Evolutionary conservation across 2,113 vertebrate species (phyloP), one percentile per base, ranked within the genome.

Genomic region (Mesitornis unicolor): DNA sequence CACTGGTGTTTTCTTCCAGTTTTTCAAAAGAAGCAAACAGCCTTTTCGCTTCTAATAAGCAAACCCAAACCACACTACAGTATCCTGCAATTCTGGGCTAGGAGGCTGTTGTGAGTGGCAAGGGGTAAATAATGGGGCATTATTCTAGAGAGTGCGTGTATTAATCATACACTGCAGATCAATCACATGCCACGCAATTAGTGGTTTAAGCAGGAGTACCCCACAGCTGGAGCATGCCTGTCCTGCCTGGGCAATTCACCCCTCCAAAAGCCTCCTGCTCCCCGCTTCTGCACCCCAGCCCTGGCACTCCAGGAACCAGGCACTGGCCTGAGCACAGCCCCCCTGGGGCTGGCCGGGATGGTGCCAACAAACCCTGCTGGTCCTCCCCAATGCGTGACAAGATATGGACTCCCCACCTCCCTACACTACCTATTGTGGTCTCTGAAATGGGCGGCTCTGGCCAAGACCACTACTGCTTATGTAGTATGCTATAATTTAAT

Each of bases 221-320:
- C 59, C 8, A 31, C 50, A 65, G 76, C 57, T 43, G 57, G 51
- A 75, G 13, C 22, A 50, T 0, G 2, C 29, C 20, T 12, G 43
- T 50, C 57, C 68, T 69, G 63, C 28, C 40, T 3, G 31, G 38
- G 74, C 21, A 63, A 16, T 18, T 45, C 21, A 17, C 19, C 35
- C 48, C 26, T 70, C 53, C 76, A 7, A 25, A 7, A 54, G 40
- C 22, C 51, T 13, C 33, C 51, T 13, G 35, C 13, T 84, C 40
- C 63, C 24, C 4, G 9, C 38, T 21, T 38, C 13, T 0, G 0
- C 54, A 45, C 24, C n/a, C 11, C 4, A 0, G 6, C 16, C 3
- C 2, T 26, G 18, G 13, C 9, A 29, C 40, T 24, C 40, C 31
- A 17, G 31, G 31, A 18, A 60, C 31, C 17, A 8, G 45, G n/a